Percentiles rank a stretch among this genome's conserved stretches.
Evolutionary conservation across 2,113 vertebrate genomes (phyloP).

Genomic region (Bungarus multicinctus): DNA sequence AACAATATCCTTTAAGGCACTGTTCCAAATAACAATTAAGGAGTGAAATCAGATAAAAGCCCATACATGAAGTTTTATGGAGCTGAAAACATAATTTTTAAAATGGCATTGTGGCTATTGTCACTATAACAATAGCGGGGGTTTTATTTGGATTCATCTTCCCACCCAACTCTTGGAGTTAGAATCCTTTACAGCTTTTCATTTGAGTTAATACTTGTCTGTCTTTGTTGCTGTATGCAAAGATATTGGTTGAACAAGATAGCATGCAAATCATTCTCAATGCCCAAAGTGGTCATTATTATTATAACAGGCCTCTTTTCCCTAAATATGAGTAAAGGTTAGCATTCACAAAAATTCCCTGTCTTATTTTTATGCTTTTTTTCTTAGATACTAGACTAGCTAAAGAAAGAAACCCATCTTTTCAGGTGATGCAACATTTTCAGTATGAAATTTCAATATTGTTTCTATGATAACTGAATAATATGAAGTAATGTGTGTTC

Average conservation of each 20-base stretch:
- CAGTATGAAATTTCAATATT: not conserved
- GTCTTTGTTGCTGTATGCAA: conserved; percentile 31
- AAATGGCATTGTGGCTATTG: conserved; percentile 40
- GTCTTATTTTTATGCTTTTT: not conserved
- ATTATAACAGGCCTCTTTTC: not conserved
- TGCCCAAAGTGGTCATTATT: not conserved
- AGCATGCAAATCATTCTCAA: not conserved
- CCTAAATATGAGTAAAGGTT: not conserved
- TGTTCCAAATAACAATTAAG: conserved; percentile 61
- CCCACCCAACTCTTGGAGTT: conserved; percentile 18
- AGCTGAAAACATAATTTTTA: conserved; percentile 56
- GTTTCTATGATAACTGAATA: not conserved
- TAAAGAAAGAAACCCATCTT: not conserved
- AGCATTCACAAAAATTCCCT: not conserved
- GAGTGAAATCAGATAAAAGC: conserved; percentile 55
- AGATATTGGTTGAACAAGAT: conserved; percentile 7
- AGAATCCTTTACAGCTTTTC: conserved; percentile 33
- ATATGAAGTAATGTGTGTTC: not conserved
- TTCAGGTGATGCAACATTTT: not conserved
- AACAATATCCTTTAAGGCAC: conserved; percentile 49
- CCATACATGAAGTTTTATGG: conserved; percentile 50
- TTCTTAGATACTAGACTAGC: conserved; percentile 9
- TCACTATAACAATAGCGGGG: conserved; percentile 54
- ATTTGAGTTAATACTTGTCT: not conserved
- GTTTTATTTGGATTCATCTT: conserved; percentile 34